Evolutionary conservation across 2,797 vertebrate genomes (phyloP), one percentile per base, ranked within the genome.

Genomic region (Denticeps clupeoides): DNA sequence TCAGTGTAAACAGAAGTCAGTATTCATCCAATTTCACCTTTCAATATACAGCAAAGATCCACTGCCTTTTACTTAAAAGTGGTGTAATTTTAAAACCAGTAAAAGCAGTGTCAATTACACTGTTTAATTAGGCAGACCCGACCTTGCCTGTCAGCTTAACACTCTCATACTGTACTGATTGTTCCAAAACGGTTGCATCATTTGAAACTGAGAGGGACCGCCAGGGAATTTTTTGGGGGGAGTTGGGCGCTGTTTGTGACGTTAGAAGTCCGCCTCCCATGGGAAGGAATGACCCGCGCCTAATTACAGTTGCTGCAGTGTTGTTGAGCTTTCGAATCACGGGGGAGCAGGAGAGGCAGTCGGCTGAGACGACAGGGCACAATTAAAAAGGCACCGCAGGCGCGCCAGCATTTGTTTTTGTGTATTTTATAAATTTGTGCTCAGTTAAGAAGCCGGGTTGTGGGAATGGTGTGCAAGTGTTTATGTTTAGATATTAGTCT

Each of bases 51-150:
- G n/a, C n/a, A n/a, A n/a, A n/a, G n/a, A n/a, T n/a, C n/a, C n/a
- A n/a, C n/a, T n/a, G n/a, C n/a, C n/a, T n/a, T n/a, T n/a, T n/a
- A n/a, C n/a, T 32, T 15, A 35, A 16, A 16, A 13, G 3, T 6
- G 4, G 5, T 8, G 31, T 52, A 47, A 53, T 58, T 38, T 31
- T 37, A 52, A 44, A 47, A 43, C 38, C 4, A 52, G 25, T 23
- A 45, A 48, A 38, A 19, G 45, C 11, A 16, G 38, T 49, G 16
- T 5, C 40, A 52, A 58, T 47, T 49, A 19, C 55, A n/a, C 55
- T 57, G 51, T 52, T 46, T 57, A 57, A 57, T 57, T 58, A 53
- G 58, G 43, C 4, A 2, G 43, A 42, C 29, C 35, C 31, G 41
- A 29, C 44, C 44, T 26, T 32, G 41, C 44, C 19, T 35, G 6